Evolutionary conservation across 2,797 vertebrate species (phyloP), one percentile per base, ranked within the genome.

Genomic region (Lateolabrax maculatus): DNA sequence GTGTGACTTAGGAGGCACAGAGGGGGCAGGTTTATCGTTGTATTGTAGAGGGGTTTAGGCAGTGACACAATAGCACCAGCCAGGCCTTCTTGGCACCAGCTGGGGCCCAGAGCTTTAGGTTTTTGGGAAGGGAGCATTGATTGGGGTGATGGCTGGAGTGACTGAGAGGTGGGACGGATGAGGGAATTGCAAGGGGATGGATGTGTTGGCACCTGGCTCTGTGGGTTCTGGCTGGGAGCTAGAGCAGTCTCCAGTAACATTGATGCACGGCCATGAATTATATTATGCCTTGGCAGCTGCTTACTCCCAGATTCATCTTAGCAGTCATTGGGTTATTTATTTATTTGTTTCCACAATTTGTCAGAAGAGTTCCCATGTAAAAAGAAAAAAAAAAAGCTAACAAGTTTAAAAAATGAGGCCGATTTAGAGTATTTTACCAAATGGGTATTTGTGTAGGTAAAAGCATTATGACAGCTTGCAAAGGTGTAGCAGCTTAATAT

Each of bases 261-360:
- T 95, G 95, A 95, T 92, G 94, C 94, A 92, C 93, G 87, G 88
- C 90, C 89, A 79, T 92, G 94, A 95, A 96, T 94, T 94, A 92
- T 94, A 93, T 95, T 95, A 94, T 71, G 87, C 85, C 87, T 87
- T 90, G 93, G 91, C 93, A 91, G 86, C 89, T 85, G 91, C 89
- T 93, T 86, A 85, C 93, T 89, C 84, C 84, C 81, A 87, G 87
- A 90, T 95, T 94, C 90, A 91, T 95, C 90, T 95, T 93, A 91
- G 90, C 90, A 89, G 89, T 93, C 92, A 91, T 91, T 93, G 89
- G 87, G 52, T 94, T 95, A 95, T 94, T 94, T 93, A 81, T 90
- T 92, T 90, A 82, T 92, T 93, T 93, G 91, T 90, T 92, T 94
- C 61, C 77, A 72, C 85, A 85, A 90, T 95, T 95, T 95, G 92